phyloP scores from a whole-genome alignment of 2,113 vertebrate genomes.

The Apus apus region DNA sequence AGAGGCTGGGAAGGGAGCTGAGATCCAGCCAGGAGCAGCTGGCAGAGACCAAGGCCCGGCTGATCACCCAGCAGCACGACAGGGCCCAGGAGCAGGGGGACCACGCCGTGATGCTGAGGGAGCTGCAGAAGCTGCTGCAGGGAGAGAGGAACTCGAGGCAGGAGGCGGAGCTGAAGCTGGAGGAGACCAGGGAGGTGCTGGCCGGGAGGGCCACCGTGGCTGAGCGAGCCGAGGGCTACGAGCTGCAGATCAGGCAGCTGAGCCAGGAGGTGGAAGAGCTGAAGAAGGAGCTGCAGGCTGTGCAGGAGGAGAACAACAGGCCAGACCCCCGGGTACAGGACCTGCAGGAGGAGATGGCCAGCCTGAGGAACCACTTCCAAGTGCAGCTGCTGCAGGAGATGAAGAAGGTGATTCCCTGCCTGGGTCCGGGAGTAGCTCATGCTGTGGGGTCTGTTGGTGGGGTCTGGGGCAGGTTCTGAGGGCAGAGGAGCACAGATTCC shows the following conservation, averaged over 20 bases:
- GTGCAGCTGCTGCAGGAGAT: slow-evolving; percentile 86
- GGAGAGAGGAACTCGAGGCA: slow-evolving; percentile 81
- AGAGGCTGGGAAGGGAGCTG: slow-evolving; percentile 75
- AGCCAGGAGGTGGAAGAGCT: slow-evolving; percentile 80
- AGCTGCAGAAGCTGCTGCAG: slow-evolving; percentile 90
- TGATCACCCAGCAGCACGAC: slow-evolving; percentile 91
- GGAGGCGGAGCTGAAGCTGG: slow-evolving; percentile 83
- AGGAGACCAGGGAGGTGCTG: slow-evolving; percentile 78
- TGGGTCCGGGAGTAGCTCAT: neutral
- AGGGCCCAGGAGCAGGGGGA: slow-evolving; percentile 88
- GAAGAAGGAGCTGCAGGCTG: slow-evolving; percentile 70
- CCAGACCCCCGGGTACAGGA: slow-evolving; percentile 81
- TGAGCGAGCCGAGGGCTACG: slow-evolving; percentile 75
- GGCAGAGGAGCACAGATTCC: neutral
- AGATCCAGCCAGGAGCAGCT: slow-evolving; percentile 81
- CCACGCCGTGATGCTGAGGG: slow-evolving; percentile 89
- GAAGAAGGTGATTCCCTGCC: slow-evolving; percentile 78
- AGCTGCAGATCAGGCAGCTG: slow-evolving; percentile 77
- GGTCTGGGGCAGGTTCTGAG: neutral
- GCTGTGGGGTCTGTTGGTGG: neutral
- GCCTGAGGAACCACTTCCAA: slow-evolving; percentile 83
- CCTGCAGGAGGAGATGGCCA: slow-evolving; percentile 81
- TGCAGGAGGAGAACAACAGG: slow-evolving; percentile 73
- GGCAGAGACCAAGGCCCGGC: slow-evolving; percentile 84
- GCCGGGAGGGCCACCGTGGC: slow-evolving; percentile 60